Base-by-base conservation (phyloP, 2,888 invertebrate genomes). In the Sesia bembeciformis region DNA sequence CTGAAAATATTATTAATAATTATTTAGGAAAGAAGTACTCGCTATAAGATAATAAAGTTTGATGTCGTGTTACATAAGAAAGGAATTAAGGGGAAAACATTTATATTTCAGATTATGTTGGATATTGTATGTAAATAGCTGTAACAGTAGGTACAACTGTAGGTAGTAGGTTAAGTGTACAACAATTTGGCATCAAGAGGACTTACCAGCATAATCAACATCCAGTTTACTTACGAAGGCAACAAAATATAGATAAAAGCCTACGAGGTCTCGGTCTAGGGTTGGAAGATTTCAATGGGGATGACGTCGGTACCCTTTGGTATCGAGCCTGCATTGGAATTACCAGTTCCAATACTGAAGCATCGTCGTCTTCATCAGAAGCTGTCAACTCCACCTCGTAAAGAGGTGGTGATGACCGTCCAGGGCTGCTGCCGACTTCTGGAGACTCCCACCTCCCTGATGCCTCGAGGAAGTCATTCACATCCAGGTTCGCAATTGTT, bases 281-380 rank as follows among this genome's bases (percentile, higher is more conserved):
- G 6, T 66, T 64, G 39, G 70, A 68, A 0, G 60, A 4, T 60
- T 76, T 78, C 53, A 74, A 73, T 3, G 80, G 77, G 3, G 80
- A 78, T 0, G 76, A 73, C 0, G 80, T 81, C 0, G 82, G 80
- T 0, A 82, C 76, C 5, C 79, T 64, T 51, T 78, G 74, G 57
- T 82, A 79, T 7, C 75, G 66, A 0, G 76, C 66, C 0, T 68
- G 62, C 64, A 84, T 74, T 0, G 87, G 88, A 3, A 88, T 87
- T 3, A 89, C 86, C 53, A 89, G 70, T 54, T 89, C 88, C 2
- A 88, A 61, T 0, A 84, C 78, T 0, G 88, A 87, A 0, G 60
- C 72, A 40, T 88, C 88, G 8, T 87, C 87, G 2, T 89, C 89
- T 62, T 89, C 88, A 39, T 88, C 88, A 0, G 88, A 88, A 0